Evolutionary conservation across 1,140 invertebrate species (phyloP).

Genomic region (Uloborus diversus): DNA sequence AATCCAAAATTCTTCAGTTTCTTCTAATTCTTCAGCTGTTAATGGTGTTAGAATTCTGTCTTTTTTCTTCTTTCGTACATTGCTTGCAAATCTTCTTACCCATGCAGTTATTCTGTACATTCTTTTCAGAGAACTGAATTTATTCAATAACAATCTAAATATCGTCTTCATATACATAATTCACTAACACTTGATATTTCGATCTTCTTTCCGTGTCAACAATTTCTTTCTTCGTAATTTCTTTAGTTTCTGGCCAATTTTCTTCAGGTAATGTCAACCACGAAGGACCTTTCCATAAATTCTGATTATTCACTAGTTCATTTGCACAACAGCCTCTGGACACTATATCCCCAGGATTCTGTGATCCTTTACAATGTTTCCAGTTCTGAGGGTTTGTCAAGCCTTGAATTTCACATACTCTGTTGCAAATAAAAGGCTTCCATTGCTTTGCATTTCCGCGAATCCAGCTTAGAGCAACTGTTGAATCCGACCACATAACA

Average conservation of each 20-base stretch:
- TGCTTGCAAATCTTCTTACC: too few relatives aligned
- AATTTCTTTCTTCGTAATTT: too few relatives aligned
- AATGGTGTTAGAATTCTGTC: too few relatives aligned
- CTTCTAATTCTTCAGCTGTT: too few relatives aligned
- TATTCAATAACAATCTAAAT: too few relatives aligned
- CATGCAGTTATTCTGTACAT: too few relatives aligned
- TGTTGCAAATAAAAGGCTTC: background rate
- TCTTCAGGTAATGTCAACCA: background rate
- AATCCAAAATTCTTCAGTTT: too few relatives aligned
- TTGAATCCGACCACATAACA: background rate
- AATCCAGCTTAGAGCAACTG: background rate
- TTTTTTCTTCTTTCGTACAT: too few relatives aligned
- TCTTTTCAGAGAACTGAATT: too few relatives aligned
- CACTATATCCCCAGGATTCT: background rate
- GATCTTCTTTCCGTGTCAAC: too few relatives aligned
- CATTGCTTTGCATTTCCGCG: background rate
- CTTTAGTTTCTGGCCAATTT: background rate
- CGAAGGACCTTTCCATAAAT: background rate
- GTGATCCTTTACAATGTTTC: background rate
- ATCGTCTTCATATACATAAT: too few relatives aligned
- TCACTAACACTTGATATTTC: too few relatives aligned
- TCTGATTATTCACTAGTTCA: background rate
- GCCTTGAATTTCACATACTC: background rate
- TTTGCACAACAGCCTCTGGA: background rate
- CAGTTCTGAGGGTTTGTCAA: background rate